Evolutionary conservation across 2,888 invertebrate genomes (phyloP), one percentile per base, ranked within the genome.

Genomic region (Acrobasis consociella): DNA sequence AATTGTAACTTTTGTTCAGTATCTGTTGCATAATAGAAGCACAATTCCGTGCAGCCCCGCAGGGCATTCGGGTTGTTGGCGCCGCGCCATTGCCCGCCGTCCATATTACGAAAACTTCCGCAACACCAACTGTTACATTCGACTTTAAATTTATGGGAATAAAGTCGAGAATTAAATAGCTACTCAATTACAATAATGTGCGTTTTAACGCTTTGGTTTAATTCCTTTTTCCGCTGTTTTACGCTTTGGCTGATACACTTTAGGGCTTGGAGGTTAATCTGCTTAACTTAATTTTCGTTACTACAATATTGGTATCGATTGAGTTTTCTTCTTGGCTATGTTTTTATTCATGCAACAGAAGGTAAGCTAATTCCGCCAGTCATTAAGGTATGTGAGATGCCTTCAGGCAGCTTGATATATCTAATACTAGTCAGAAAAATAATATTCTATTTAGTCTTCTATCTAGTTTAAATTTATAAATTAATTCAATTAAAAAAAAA

Each of bases 81-180:
- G 74, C 69, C 62, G 68, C 67, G 85, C 86, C 86, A 87, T 83
- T 79, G 81, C 74, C 75, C 78, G 73, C 78, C 71, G 74, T 69
- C 77, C 80, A 78, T 86, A 86, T 86, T 85, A 83, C 78, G 77
- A 80, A 84, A 87, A 86, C 81, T 86, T 83, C 76, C 74, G 71
- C 72, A 67, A 68, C 72, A 73, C 69, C 65, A 70, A 69, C 71
- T 72, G 74, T 72, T 76, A 69, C 76, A 82, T 77, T 78, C 76
- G 77, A 80, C 83, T 76, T 76, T 82, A 82, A 74, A 37, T 17
- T 63, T 39, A 63, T 58, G 68, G 67, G 64, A 67, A 72, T 75
- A 84, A 72, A 76, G 72, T 65, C 70, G 62, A 73, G 67, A 70
- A 73, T 80, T 62, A 51, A 59, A 31, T 65, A 64, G 49, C 22